A percentile compares a stretch with the other conserved stretches of the same genome.
phyloP scores from a whole-genome alignment of 1,140 invertebrate genomes.

The Metaphire vulgaris region DNA sequence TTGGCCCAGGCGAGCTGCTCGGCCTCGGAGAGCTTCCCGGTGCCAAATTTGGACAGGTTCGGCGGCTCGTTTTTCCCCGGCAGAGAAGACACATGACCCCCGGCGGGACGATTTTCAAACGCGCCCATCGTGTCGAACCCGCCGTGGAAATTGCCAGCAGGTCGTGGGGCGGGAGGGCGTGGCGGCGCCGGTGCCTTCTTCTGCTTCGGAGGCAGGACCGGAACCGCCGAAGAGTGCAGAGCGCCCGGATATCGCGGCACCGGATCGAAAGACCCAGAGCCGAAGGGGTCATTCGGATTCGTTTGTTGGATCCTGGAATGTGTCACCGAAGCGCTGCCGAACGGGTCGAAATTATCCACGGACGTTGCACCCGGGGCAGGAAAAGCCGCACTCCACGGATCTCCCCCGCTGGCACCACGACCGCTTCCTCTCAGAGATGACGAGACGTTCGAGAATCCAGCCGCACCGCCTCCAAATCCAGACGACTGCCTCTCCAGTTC shows the following conservation, averaged over 20 bases:
- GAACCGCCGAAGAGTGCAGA: constrained; percentile 62
- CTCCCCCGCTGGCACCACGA: too few species aligned
- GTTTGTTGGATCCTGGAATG: neutral
- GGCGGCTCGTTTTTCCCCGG: too few species aligned
- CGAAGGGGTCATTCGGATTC: constrained; percentile 67
- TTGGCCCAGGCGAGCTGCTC: constrained; percentile 28
- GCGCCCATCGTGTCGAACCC: neutral
- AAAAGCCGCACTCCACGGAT: too few species aligned
- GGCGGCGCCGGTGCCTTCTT: constrained; percentile 62
- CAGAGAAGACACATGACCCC: too few species aligned
- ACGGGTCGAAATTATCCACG: neutral
- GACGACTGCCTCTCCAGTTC: neutral
- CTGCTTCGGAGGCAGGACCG: constrained; percentile 77
- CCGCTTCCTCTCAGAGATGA: too few species aligned
- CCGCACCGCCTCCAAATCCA: neutral
- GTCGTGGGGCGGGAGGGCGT: constrained; percentile 42
- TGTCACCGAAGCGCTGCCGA: neutral
- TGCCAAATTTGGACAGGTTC: constrained; percentile 16
- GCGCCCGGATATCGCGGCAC: constrained; percentile 38
- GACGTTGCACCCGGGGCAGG: neutral
- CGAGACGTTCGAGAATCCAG: neutral
- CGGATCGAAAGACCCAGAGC: constrained; percentile 39
- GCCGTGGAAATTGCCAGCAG: neutral
- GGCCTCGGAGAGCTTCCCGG: constrained; percentile 19
- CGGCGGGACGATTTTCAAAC: too few species aligned